Evolutionary conservation across 2,888 invertebrate genomes (phyloP).

Genomic region (Cataglyphis livida): DNA sequence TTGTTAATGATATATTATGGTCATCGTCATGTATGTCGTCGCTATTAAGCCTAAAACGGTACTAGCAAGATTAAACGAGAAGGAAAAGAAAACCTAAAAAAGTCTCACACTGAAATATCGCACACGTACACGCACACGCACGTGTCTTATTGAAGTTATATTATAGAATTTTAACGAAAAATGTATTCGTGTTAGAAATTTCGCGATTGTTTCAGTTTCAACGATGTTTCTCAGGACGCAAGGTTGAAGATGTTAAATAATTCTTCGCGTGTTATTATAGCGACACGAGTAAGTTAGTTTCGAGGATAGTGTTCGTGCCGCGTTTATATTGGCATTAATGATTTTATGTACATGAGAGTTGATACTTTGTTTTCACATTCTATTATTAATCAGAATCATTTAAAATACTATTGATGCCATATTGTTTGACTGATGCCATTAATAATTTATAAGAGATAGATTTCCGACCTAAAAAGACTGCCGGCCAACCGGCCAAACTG

Average conservation of each 20-base stretch:
- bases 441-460: conserved; percentile 40
- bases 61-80: conserved; percentile 48
- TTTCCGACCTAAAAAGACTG: conserved; percentile 75
- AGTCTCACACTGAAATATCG: conserved; percentile 43
- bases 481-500: conserved; percentile 64
- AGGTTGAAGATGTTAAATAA: conserved; percentile 43
- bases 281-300: conserved; percentile 30
- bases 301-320: conserved; percentile 1
- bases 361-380: conserved; percentile 66
- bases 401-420: conserved; percentile 50
- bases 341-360: conserved; percentile 62
- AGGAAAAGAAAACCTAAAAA: conserved; percentile 33
- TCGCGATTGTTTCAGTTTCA: conserved; percentile 47
- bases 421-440: conserved; percentile 38
- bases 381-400: conserved; percentile 55
- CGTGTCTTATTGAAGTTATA: conserved; percentile 57
- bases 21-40: conserved; percentile 68
- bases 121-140: conserved; percentile 55
- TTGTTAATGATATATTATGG: conserved; percentile 72
- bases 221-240: conserved; percentile 49
- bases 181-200: conserved; percentile 50
- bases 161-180: conserved; percentile 37
- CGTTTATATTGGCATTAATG: conserved; percentile 49
- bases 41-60: conserved; percentile 57
- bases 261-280: conserved; percentile 49